Base-by-base conservation (phyloP, 2,113 vertebrate species). In the Grantiella picta region DNA sequence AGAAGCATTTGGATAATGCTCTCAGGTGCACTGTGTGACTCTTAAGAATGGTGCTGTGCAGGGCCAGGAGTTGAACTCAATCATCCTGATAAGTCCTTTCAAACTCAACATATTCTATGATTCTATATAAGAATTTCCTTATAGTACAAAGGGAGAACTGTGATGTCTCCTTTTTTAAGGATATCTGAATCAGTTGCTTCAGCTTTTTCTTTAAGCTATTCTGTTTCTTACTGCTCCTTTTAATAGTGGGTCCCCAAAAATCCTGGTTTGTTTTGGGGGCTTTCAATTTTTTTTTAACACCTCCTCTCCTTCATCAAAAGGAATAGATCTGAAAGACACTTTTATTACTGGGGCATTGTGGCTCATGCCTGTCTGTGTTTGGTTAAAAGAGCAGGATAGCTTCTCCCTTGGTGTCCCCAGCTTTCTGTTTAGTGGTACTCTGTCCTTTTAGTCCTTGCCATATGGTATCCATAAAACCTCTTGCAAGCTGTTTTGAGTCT, bases 1-100 rank as follows among this genome's bases (percentile, higher is more conserved):
- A n/a, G 12, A 16, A 29, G 28, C 0, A 0, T 66, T 65, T 44
- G 36, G 9, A 44, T 13, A 28, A 2, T 38, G 12, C 8, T 45
- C 15, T 82, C 1, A 0, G 52, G 53, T 15, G 21, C 33, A 24
- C 9, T 23, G 31, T 52, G 15, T 65, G 17, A 50, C 5, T 52
- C 33, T 65, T 33, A 12, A 23, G 23, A 57, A 61, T 70, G 20
- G 13, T 73, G 33, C 38, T 66, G 28, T 7, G 11, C 17, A 45
- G 19, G 10, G 27, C 36, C 23, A 42, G 23, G 33, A 75, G 7
- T 18, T 82, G n/a, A n/a, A 38, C 16, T 68, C 6, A 1, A 8
- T 89, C 9, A 40, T 38, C 33, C 13, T 38, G 45, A 10, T 82
- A 36, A 3, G 13, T 60, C 23, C 7, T 9, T 75, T 68, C 33